Base-by-base conservation (phyloP, 2,888 invertebrate genomes). In the Orchesellides sinensis region DNA sequence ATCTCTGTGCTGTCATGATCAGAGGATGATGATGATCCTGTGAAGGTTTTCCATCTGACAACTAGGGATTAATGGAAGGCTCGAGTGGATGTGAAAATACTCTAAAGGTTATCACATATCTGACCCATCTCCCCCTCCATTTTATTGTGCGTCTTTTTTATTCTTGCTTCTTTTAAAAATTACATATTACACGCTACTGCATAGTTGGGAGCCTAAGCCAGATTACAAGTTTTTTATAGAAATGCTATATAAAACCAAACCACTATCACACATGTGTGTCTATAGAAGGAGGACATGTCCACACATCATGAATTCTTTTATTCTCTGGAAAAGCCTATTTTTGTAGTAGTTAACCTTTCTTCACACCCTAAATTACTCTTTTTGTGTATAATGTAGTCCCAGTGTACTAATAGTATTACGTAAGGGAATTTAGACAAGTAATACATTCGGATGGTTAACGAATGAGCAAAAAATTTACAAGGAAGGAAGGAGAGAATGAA, bases 1-100 rank as follows among this genome's bases (percentile, higher is more conserved):
- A n/a, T 40, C n/a, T 40, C 10, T 40, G 47, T 66, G 68, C 29
- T 47, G 45, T 70, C 70, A 72, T 56, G 49, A 63, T 68, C 59
- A 59, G 32, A 47, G 10, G 54, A 29, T 66, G 47, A 68, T 61
- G 68, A 40, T 54, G 54, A 25, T 59, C 35, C 70, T 40, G 10
- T 70, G 40, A 61, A 74, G 75, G 69, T 74, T 81, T 81, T 61
- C 74, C 74, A 81, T 81, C 74, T 82, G 74, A 82, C 65, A 68
- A 82, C 75, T 74, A 82, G 75, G 82, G 82, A 82, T 75, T 82
- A 82, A 82, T 72, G 61, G 68, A 75, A 68, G 74, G 68, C 66
- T 63, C 59, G 73, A 74, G 66, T 74, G 69, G 45, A 82, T 69
- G 66, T 81, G 74, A 75, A 82, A 82, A 81, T 68, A 23, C 70